Evolutionary conservation across 2,797 vertebrate species (phyloP), one percentile per base, ranked within the genome.

Genomic region (Aphelocoma californica): DNA sequence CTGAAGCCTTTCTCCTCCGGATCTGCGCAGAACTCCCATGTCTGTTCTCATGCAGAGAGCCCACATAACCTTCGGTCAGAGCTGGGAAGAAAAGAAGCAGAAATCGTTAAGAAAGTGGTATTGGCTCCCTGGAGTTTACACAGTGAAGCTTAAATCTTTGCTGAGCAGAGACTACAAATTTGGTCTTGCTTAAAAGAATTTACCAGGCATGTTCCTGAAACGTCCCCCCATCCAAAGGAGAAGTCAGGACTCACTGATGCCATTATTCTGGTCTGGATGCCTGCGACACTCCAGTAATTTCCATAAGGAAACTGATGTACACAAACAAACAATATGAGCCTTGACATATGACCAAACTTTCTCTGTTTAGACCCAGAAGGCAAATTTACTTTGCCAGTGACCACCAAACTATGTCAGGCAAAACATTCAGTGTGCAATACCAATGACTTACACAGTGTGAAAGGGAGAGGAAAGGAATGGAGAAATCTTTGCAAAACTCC

Each of bases 1-100:
- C 98, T 0, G 98, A 97, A 66, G 98, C 99, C 97, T 99, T 99
- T 65, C 98, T 97, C 92, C 98, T 97, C 74, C 99, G 98, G 89
- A 98, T 97, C 93, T 98, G 98, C 54, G 97, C 97, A 0, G 96
- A 97, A 91, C 97, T 98, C 94, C 98, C 97, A 95, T 98, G 98
- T 78, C 98, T 97, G 97, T 86, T 98, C 73, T 97, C 97, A 47
- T 98, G 98, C 86, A 97, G 97, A 45, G 98, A 92, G 93, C 98
- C 97, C 14, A 97, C 98, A 60, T 98, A 98, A 94, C 98, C 98
- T 98, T 98, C 99, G 36, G 98, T 98, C 98, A 99, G 87, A 65
- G 98, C 99, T 99, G 97, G 40, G 84, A 95, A 95, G 40, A 95
- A 21, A 67, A 95, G 96, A 65, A 78, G 40, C 28, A 88, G 81